Percentiles rank a stretch among this genome's conserved stretches.
phyloP scores from a whole-genome alignment of 2,113 vertebrate species.

The Motacilla alba region DNA sequence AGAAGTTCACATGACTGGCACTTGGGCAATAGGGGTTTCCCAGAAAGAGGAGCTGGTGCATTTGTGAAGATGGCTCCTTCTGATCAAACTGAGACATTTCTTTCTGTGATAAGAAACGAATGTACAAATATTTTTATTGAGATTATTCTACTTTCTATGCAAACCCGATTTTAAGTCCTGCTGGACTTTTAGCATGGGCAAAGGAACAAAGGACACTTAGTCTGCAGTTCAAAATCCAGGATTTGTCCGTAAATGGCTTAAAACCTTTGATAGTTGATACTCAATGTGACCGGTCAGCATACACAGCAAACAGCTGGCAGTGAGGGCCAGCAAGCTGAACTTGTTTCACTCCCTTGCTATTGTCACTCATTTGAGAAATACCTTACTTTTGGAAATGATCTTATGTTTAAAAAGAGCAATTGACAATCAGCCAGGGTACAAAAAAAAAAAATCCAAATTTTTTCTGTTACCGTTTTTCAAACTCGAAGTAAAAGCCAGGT shows the following conservation, averaged over 20 bases:
- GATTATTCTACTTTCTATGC: not conserved
- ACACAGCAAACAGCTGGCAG: not conserved
- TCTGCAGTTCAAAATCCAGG: not conserved
- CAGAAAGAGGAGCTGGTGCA: not conserved
- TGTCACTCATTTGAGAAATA: not conserved
- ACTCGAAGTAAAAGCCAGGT: not conserved
- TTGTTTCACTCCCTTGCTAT: not conserved
- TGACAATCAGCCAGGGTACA: not conserved
- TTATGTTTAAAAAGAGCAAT: slow-evolving; percentile 11
- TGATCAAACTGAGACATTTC: not conserved
- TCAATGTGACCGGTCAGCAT: not conserved
- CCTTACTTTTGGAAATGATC: not conserved
- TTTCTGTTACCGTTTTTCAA: not conserved
- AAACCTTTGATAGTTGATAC: not conserved
- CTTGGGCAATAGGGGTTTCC: not conserved
- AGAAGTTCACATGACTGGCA: not conserved
- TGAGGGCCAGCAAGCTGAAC: not conserved
- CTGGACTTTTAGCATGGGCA: not conserved
- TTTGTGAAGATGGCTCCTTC: not conserved
- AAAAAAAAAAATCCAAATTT: not conserved
- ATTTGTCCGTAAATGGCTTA: not conserved
- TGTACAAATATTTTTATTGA: not conserved
- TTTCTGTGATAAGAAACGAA: not conserved
- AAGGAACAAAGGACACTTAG: not conserved
- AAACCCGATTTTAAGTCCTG: not conserved